These are phyloP conservation scores for Anthopleura xanthogrammica DNA, from an alignment of 92 coral and sea anemone species.

Conservation along the genomic window DNA sequence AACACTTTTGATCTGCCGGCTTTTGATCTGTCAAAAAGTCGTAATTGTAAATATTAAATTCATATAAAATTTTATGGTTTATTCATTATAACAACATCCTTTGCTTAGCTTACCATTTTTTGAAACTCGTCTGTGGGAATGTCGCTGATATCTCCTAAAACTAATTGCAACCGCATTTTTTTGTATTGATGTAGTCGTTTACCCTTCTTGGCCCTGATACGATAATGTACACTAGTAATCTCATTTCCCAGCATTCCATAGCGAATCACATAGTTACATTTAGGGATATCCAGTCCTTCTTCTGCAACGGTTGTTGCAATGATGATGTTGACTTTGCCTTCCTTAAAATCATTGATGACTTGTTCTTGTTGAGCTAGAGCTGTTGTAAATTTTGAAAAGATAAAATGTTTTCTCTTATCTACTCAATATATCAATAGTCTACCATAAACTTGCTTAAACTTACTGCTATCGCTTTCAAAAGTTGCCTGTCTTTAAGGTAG, in stretches of 20 bases:
- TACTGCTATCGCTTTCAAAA: no score
- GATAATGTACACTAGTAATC: conserved; percentile 48
- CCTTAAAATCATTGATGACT: conserved; percentile 65
- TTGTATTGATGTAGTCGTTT: conserved; percentile 24
- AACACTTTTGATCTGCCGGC: no score
- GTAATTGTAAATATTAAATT: no score
- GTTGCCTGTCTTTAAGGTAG: no score
- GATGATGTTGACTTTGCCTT: conserved; percentile 73
- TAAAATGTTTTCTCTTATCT: no score
- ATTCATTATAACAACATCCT: neutral
- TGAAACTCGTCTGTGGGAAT: conserved; percentile 28
- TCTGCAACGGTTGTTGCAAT: conserved; percentile 89
- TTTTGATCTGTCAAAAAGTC: no score
- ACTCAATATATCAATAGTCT: no score
- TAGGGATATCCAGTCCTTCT: conserved; percentile 90
- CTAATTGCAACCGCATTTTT: conserved; percentile 46
- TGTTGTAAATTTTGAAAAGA: conserved; percentile 2
- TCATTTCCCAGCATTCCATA: conserved; percentile 78
- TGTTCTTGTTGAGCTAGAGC: conserved; percentile 79
- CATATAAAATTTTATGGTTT: no score
- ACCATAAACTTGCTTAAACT: no score
- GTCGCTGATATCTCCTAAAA: conserved; percentile 21
- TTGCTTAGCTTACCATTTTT: conserved; percentile 25
- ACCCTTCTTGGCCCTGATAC: conserved; percentile 44
- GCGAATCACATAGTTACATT: conserved; percentile 81